Base-by-base conservation (phyloP, 2,113 vertebrate genomes). In the Nicator chloris region DNA sequence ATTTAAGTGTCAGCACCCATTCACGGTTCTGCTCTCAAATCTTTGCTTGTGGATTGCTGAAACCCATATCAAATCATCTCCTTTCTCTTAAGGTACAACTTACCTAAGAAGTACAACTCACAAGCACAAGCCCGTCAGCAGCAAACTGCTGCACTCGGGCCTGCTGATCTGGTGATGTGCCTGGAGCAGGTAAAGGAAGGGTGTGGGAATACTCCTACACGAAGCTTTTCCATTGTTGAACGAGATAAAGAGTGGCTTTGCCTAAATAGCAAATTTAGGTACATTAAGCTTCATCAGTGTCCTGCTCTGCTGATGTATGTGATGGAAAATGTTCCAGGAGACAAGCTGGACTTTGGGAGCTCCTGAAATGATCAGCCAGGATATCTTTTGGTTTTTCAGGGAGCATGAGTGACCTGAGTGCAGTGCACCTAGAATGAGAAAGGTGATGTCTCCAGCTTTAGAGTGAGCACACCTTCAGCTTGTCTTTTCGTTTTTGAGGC, bases 161-260 rank as follows among this genome's bases (percentile, higher is more conserved):
- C 73, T 89, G 5, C 73, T 78, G 79, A 7, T 54, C 39, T 79
- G 82, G 4, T 15, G 57, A n/a, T 83, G 86, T 86, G 93, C 91
- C 94, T 83, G 89, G 72, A 93, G 94, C 87, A 87, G 84, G 54
- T 90, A 82, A 91, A 81, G 78, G 81, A 70, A 68, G 92, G 90
- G 61, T 80, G 84, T 95, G 89, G 84, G 84, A 79, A 75, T 44
- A 86, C 80, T 93, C 92, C 93, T 49, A 68, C 87, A 7, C 26
- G 20, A 75, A 40, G 66, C 50, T 87, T 61, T 82, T 30, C 65
- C 61, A n/a, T 65, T 91, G 86, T 51, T 45, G 61, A 39, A 27
- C 4, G 8, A 65, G 89, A 71, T 71, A 47, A 61, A 70, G 51
- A 44, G n/a, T 53, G 44, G 21, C 70, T 84, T 42, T 86, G 69